Conservation (phyloP, 2,797 vertebrate genomes). For the Sebastes variabilis region DNA sequence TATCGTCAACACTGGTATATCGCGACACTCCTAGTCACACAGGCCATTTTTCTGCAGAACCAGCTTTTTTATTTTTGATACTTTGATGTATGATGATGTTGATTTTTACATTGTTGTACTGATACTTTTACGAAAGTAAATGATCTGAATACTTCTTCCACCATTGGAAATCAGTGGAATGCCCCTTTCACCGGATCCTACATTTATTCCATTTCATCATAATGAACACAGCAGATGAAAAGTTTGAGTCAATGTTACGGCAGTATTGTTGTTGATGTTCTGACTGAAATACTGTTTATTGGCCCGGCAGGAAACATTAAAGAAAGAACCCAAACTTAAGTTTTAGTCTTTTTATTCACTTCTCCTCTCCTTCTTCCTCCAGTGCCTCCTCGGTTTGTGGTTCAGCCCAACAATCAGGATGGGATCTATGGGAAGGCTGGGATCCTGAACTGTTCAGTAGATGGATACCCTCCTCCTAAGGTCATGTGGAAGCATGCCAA, state of each 20-base stretch:
- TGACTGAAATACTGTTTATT: neutral
- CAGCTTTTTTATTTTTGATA: neutral
- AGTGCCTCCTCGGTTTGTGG: slow-evolving; percentile 97
- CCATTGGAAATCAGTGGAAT: neutral
- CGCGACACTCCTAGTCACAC: neutral
- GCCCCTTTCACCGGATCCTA: neutral
- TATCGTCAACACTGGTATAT: no score
- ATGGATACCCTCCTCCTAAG: slow-evolving; percentile 96
- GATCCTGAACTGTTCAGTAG: slow-evolving; percentile 96
- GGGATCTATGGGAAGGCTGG: slow-evolving; percentile 97
- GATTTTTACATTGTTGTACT: neutral
- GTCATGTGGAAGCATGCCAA: slow-evolving; percentile 99
- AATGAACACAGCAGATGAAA: neutral
- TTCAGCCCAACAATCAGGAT: slow-evolving; percentile 98
- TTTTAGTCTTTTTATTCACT: neutral
- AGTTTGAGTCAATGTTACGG: neutral
- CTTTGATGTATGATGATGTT: neutral
- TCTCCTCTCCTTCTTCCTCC: neutral
- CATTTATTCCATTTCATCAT: neutral
- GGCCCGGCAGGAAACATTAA: neutral
- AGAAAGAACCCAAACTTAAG: neutral
- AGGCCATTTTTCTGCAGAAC: neutral
- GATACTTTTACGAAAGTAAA: neutral
- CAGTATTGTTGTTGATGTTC: neutral
- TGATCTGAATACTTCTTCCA: neutral